Base-by-base conservation (phyloP, 37 sponge, comb jelly and placozoan genomes). In the Aplysina aerophoba region DNA sequence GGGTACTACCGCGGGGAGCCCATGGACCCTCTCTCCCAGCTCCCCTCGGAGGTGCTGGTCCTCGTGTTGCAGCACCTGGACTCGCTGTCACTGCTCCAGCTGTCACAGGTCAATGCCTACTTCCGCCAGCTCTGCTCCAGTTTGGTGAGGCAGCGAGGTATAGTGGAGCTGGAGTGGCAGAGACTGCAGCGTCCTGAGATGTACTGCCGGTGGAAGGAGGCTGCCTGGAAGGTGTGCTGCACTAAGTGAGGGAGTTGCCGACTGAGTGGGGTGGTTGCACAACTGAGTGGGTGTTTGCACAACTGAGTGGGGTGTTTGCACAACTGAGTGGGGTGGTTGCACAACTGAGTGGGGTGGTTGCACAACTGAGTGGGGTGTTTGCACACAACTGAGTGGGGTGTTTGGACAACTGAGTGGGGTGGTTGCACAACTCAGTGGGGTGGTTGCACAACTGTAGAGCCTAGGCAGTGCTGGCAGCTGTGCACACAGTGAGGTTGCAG, bases 41-140 rank as follows among this genome's bases (percentile, higher is more conserved):
- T 92, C 0, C 92, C 92, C 4, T 25, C 74, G 0, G 88, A 88
- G 64, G 55, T 88, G 8, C 35, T 92, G 82, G 15, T 66, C 55
- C 30, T 28, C 3, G 74, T 92, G 12, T 34, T 79, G 13, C 21
- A 20, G 30, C 36, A 41, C 36, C 41, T 92, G 50, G 92, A 92
- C 67, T 92, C 92, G 17, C 80, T 78, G 14, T 64, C 83, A 64
- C 92, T 92, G 22, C 77, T 88, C 85, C 35, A 27, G 81, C 67
- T 92, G 50, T 92, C 92, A 0, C 88, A 73, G 40, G 89, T 88
- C 6, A 92, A 81, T 83, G 58, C 64, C 37, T 85, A 92, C 69
- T 34, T 92, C 35, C 64, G 86, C 39, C 81, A 65, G 36, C 39
- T 92, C 39, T 92, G 92, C 59, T 68, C 39, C 58, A 66, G 58